A percentile compares a stretch with the other conserved stretches of the same genome.
These are phyloP conservation scores for Aegotheles bennettii DNA, from an alignment of 2,113 vertebrate species.

Conservation along the genomic window DNA sequence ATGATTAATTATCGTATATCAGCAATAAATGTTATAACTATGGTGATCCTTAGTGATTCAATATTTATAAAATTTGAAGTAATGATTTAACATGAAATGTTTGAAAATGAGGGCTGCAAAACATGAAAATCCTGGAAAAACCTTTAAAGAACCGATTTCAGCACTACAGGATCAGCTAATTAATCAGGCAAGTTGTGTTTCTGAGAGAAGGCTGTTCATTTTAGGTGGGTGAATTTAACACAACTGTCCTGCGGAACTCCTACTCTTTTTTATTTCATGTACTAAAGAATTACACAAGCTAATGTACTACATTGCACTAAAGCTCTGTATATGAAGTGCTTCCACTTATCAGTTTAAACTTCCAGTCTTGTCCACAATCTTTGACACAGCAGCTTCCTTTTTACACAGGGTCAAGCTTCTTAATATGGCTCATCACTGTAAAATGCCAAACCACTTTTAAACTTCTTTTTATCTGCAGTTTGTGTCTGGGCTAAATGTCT, in stretches of 20 bases:
- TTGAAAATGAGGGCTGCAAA: neutral
- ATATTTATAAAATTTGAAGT: neutral
- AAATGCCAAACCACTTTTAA: conserved; percentile 9
- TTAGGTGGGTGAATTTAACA: neutral
- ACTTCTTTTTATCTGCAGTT: neutral
- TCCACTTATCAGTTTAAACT: neutral
- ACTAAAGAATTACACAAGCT: neutral
- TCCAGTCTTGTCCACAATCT: neutral
- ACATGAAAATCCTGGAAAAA: neutral
- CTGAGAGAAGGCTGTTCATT: neutral
- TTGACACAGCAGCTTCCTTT: neutral
- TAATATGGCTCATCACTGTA: neutral
- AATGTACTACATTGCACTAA: neutral
- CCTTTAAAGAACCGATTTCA: neutral
- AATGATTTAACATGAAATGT: neutral
- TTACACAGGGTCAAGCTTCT: neutral
- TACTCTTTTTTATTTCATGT: neutral
- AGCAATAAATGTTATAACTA: neutral
- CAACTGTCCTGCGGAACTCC: neutral
- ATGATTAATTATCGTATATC: neutral
- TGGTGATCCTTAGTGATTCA: neutral
- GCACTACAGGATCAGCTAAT: neutral
- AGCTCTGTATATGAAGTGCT: neutral
- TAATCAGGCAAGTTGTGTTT: fast-evolving
- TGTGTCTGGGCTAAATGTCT: neutral